These are phyloP conservation scores for Sylvilagus floridanus DNA, from an alignment of 2,797 vertebrate species.

Conservation along the genomic window DNA sequence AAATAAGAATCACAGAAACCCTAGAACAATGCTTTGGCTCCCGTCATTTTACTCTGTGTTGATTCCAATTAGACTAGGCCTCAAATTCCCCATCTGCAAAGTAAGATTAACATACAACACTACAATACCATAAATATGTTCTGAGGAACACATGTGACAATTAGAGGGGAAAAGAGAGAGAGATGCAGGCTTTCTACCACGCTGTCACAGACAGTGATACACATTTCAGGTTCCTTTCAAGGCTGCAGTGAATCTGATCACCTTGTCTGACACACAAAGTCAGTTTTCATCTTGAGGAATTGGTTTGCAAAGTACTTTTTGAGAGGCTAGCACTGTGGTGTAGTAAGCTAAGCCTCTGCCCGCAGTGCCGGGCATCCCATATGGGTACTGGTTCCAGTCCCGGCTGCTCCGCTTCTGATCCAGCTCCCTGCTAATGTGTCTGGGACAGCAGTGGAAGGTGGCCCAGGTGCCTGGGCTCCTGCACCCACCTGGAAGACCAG, in stretches of 20 bases:
- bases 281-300: slow-evolving; percentile 46
- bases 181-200: slow-evolving; percentile 52
- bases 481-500: too few relatives aligned
- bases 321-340: too few relatives aligned
- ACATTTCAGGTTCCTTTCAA: slow-evolving; percentile 53
- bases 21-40: neutral
- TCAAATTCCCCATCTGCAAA: slow-evolving; percentile 4
- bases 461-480: too few relatives aligned
- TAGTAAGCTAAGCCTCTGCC: neutral
- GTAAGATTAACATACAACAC: neutral
- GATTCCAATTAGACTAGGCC: slow-evolving; percentile 6
- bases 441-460: too few relatives aligned
- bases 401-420: too few relatives aligned
- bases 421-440: too few relatives aligned
- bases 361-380: too few relatives aligned
- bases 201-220: neutral
- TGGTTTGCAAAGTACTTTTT: slow-evolving; percentile 9
- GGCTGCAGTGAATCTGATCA: neutral
- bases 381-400: too few relatives aligned
- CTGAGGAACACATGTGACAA: slow-evolving; percentile 39
- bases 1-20: neutral
- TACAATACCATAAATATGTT: slow-evolving; percentile 17
- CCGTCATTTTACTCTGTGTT: slow-evolving; percentile 15
- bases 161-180: neutral
- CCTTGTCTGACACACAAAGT: slow-evolving; percentile 42